Percentiles rank a stretch among this genome's conserved stretches.
These are phyloP conservation scores for Cotesia glomerata DNA, from an alignment of 1,140 invertebrate genomes.

Conservation along the genomic window DNA sequence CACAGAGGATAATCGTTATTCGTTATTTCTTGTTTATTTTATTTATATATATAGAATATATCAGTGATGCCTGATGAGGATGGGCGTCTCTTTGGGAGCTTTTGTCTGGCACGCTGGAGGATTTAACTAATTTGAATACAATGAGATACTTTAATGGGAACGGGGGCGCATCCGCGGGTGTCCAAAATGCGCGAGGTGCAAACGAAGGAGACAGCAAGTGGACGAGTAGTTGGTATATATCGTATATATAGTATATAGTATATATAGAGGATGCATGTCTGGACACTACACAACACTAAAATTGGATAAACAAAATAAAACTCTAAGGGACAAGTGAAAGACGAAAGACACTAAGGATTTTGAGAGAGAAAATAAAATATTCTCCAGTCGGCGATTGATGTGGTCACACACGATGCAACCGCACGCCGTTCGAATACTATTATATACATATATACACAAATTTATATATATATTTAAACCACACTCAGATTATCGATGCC, in stretches of 20 bases:
- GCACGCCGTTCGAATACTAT: constrained; percentile 52
- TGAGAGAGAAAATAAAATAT: constrained; percentile 36
- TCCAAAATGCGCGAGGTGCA: constrained; percentile 55
- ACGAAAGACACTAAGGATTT: constrained; percentile 13
- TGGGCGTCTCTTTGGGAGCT: constrained; percentile 6
- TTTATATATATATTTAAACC: neutral
- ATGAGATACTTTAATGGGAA: constrained; percentile 55
- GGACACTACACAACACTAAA: neutral
- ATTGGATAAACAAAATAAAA: too few species aligned
- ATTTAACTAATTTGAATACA: constrained; percentile 58
- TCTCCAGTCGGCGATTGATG: constrained; percentile 56
- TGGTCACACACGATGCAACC: constrained; percentile 60
- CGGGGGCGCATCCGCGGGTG: constrained; percentile 38
- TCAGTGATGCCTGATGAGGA: too few species aligned
- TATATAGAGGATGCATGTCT: constrained; percentile 1
- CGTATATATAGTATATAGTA: neutral
- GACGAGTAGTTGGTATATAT: constrained; percentile 14
- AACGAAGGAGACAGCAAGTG: constrained; percentile 45
- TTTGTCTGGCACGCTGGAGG: constrained; percentile 12
- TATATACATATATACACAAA: neutral
- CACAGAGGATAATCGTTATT: neutral
- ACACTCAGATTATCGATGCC: too few species aligned
- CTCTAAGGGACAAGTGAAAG: too few species aligned
- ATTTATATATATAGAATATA: neutral
- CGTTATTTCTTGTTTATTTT: too few species aligned